These are phyloP conservation scores for Augochlorella aurata DNA, from an alignment of 2,888 invertebrate species.

Conservation along the genomic window DNA sequence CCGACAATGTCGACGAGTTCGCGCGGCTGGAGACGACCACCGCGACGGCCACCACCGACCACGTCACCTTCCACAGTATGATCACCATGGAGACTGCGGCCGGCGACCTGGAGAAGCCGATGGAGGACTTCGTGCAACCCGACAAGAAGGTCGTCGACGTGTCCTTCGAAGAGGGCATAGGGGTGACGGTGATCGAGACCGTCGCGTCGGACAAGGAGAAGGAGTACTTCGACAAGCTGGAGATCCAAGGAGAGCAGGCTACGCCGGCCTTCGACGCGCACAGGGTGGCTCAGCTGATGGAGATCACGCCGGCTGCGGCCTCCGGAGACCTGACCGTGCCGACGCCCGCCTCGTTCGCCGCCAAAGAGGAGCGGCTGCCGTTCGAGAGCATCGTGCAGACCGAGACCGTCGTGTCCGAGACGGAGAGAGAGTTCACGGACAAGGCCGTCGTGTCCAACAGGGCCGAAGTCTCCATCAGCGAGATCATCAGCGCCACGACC, in stretches of 20 bases:
- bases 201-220: constrained; percentile 82
- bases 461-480: constrained; percentile 75
- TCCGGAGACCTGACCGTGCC: constrained; percentile 81
- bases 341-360: constrained; percentile 77
- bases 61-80: constrained; percentile 84
- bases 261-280: constrained; percentile 82
- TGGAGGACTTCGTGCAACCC: constrained; percentile 76
- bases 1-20: constrained; percentile 74
- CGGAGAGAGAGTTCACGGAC: constrained; percentile 82
- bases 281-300: constrained; percentile 84
- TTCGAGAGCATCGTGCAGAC: constrained; percentile 84
- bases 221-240: constrained; percentile 72
- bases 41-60: constrained; percentile 83
- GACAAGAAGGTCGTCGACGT: constrained; percentile 75
- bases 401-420: constrained; percentile 85
- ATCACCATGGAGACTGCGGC: constrained; percentile 80
- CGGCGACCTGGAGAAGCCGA: constrained; percentile 75
- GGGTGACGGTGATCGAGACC: constrained; percentile 84
- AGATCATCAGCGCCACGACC: constrained; percentile 82
- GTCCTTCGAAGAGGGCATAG: constrained; percentile 81
- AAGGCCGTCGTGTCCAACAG: constrained; percentile 72
- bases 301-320: constrained; percentile 83
- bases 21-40: constrained; percentile 79
- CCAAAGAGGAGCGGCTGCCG: constrained; percentile 82
- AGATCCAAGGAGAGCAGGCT: constrained; percentile 75